Evolutionary conservation across 1,140 invertebrate genomes (phyloP).

Genomic region (Drosophila baimaii): DNA sequence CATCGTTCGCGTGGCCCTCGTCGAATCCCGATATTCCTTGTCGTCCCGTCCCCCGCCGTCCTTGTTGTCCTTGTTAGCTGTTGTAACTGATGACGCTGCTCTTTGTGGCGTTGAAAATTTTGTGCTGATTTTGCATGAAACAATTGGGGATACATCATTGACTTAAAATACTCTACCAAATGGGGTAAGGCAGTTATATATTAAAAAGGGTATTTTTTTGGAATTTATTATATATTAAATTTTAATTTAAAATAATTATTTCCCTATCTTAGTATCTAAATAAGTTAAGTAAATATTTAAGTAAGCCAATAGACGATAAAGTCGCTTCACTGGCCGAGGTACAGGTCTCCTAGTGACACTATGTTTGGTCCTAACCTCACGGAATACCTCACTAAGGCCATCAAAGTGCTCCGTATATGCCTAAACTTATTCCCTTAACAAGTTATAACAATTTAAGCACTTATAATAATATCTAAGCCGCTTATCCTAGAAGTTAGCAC

Average conservation of each 20-base stretch:
- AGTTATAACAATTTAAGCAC: too few species aligned
- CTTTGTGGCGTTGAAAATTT: constrained; percentile 68
- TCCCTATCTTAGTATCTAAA: background rate
- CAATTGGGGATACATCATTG: constrained; percentile 49
- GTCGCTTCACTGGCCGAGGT: too few species aligned
- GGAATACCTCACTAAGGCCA: background rate
- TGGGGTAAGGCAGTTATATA: too few species aligned
- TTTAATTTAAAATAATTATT: background rate
- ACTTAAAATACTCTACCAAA: constrained; percentile 39
- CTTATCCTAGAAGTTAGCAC: background rate
- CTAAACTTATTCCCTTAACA: background rate
- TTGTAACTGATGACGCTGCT: constrained; percentile 80
- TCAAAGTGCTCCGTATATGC: background rate
- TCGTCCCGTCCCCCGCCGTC: constrained; percentile 22
- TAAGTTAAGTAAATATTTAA: background rate
- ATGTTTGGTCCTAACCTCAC: background rate
- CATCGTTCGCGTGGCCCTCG: constrained; percentile 15
- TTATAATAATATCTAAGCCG: background rate
- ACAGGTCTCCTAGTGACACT: background rate
- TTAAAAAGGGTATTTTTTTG: too few species aligned
- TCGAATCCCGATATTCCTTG: constrained; percentile 8
- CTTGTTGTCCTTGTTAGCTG: constrained; percentile 29
- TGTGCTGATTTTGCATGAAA: constrained; percentile 77
- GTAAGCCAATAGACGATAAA: background rate
- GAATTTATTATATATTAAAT: background rate